A percentile compares a stretch with the other conserved stretches of the same genome.
Conservation (phyloP, 2,888 invertebrate species). For the Luperina testacea region DNA sequence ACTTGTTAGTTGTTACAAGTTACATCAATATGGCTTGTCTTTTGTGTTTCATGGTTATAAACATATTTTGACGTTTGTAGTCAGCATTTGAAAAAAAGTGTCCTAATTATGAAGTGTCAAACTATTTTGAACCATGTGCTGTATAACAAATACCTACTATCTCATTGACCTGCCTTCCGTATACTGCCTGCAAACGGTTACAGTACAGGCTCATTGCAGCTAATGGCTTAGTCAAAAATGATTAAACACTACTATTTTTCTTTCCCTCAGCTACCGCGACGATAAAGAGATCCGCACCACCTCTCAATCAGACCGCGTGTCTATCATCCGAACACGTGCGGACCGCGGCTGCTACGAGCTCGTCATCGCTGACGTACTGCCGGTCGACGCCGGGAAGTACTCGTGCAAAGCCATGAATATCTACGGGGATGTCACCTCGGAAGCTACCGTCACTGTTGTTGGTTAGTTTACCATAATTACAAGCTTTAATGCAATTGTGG, state of each 20-base stretch:
- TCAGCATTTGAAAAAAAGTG: not conserved
- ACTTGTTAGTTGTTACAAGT: not conserved
- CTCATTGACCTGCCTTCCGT: too few relatives aligned
- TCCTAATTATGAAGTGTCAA: not conserved
- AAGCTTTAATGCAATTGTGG: not conserved
- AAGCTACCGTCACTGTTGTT: conserved; percentile 94
- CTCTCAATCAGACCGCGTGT: conserved; percentile 92
- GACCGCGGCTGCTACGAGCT: conserved; percentile 96
- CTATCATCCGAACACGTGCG: conserved; percentile 93
- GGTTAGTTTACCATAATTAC: conserved; percentile 85
- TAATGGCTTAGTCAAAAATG: not conserved
- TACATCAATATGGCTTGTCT: not conserved
- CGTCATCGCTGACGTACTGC: conserved; percentile 94
- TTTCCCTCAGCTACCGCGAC: conserved; percentile 93
- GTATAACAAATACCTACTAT: not conserved
- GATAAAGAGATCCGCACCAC: conserved; percentile 92
- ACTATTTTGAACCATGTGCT: not conserved
- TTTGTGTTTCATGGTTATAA: not conserved
- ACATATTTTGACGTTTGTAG: not conserved
- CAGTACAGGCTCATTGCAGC: too few relatives aligned
- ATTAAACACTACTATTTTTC: not conserved
- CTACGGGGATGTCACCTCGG: conserved; percentile 93
- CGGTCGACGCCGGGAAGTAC: conserved; percentile 95
- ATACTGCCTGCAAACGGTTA: not conserved
- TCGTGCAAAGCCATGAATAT: conserved; percentile 95